phyloP scores from a whole-genome alignment of 2,113 vertebrate species.

The Gallinago paraguaiae region DNA sequence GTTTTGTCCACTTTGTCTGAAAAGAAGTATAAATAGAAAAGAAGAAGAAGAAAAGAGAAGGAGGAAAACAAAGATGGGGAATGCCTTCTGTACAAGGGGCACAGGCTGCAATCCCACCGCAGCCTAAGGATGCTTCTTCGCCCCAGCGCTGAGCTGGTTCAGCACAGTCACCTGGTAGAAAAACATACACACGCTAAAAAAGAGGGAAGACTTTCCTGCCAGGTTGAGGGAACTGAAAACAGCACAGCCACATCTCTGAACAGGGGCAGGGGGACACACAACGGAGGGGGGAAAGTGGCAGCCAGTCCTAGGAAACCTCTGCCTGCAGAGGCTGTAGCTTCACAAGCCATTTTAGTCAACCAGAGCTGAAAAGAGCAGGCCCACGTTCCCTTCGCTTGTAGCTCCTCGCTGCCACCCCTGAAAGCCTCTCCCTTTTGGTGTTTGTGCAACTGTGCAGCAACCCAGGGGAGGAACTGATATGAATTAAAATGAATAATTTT shows the following conservation, averaged over 20 bases:
- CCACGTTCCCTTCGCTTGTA: rapidly evolving
- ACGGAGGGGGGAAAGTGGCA: not conserved
- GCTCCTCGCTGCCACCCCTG: not conserved
- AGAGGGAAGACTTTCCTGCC: not conserved
- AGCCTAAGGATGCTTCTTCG: rapidly evolving
- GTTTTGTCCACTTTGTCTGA: not conserved
- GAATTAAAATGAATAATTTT: not conserved
- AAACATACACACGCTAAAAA: not conserved
- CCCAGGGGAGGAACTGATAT: not conserved
- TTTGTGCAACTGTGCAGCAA: not conserved
- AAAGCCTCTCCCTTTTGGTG: not conserved
- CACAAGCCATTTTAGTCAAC: not conserved
- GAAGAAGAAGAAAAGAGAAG: not conserved
- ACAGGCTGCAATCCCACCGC: not conserved
- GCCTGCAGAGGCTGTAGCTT: not conserved
- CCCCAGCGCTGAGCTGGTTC: not conserved
- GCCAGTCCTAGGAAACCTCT: not conserved
- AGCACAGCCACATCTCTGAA: not conserved
- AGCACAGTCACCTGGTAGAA: not conserved
- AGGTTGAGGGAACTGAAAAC: not conserved
- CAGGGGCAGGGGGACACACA: rapidly evolving
- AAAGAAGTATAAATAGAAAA: not conserved
- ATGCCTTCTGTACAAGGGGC: not conserved
- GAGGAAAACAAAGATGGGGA: not conserved
- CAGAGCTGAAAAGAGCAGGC: not conserved